Base-by-base conservation (phyloP, 2,888 invertebrate genomes). In the Stomorhina lunata region DNA sequence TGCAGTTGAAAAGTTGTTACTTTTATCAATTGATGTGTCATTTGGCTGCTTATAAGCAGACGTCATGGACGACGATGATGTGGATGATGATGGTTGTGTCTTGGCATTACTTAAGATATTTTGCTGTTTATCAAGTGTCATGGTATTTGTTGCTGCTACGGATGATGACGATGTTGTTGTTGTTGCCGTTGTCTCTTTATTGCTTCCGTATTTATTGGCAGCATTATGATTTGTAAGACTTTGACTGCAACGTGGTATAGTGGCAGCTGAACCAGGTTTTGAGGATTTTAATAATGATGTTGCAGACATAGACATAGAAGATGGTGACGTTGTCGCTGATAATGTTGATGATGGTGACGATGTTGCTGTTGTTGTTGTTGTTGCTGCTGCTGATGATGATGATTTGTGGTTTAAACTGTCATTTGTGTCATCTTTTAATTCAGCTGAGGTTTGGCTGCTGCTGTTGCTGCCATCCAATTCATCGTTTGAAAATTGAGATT, bases 111-210 rank as follows among this genome's bases (percentile, higher is more conserved):
- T 86, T 84, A 87, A 87, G 88, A 87, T 68, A 87, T 86, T 87
- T 86, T 40, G 78, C 25, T 75, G 69, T 85, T 88, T 87, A 88
- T 89, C 88, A 89, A 86, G 88, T 88, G 88, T 87, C 87, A 87
- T 84, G 86, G 86, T 63, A 59, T 69, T 69, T 71, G 72, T 61
- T 72, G 66, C 80, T 66, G 53, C 53, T 73, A 32, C 29, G 29
- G 69, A 55, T 37, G 69, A 29, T 43, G 84, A 61, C 82, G 85
- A 83, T 83, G 82, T 48, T 59, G 80, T 61, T 66, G 84, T 63
- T 63, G 76, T n/a, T 65, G 85, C 83, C 85, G 86, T 81, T 85
- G 86, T 57, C n/a, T 80, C 61, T 73, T 77, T 81, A 69, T 55
- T 78, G 83, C 82, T 83, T 83, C 83, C 85, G 84, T 83, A 84